Conservation (phyloP, 2,888 invertebrate genomes). For the Rhodophaea formosa region DNA sequence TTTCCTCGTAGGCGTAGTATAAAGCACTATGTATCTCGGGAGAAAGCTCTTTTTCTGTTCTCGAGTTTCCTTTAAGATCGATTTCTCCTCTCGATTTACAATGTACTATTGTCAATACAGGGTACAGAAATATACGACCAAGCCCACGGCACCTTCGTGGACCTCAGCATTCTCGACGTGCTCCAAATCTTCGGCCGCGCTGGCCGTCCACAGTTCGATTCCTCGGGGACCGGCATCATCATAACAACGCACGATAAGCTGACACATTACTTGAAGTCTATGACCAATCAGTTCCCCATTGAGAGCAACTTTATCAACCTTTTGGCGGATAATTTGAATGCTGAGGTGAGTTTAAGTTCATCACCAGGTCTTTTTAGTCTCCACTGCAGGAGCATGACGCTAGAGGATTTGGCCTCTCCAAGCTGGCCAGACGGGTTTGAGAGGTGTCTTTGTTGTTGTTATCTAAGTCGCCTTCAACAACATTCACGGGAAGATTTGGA, state of each 20-base stretch:
- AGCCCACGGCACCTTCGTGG: constrained; percentile 95
- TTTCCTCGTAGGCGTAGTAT: too few species aligned
- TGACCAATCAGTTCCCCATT: constrained; percentile 98
- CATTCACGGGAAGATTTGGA: too few species aligned
- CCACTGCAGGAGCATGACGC: too few species aligned
- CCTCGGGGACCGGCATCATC: constrained; percentile 95
- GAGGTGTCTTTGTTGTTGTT: too few species aligned
- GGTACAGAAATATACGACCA: constrained; percentile 99
- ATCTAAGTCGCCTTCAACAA: too few species aligned
- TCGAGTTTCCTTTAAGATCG: too few species aligned
- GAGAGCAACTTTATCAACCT: constrained; percentile 97
- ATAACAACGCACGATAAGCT: constrained; percentile 96
- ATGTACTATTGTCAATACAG: constrained; percentile 64
- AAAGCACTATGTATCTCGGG: too few species aligned
- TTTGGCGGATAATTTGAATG: constrained; percentile 97
- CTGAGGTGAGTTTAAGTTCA: constrained; percentile 92
- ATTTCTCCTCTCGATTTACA: too few species aligned
- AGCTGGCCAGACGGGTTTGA: too few species aligned
- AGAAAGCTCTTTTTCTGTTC: too few species aligned
- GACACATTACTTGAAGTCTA: constrained; percentile 93
- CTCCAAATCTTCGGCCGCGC: constrained; percentile 99
- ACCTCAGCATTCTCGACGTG: constrained; percentile 98
- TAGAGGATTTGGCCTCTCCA: too few species aligned
- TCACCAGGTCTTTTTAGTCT: too few species aligned
- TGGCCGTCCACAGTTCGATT: constrained; percentile 98